Evolutionary conservation across 1,140 invertebrate genomes (phyloP).

Genomic region (Mercenaria mercenaria): DNA sequence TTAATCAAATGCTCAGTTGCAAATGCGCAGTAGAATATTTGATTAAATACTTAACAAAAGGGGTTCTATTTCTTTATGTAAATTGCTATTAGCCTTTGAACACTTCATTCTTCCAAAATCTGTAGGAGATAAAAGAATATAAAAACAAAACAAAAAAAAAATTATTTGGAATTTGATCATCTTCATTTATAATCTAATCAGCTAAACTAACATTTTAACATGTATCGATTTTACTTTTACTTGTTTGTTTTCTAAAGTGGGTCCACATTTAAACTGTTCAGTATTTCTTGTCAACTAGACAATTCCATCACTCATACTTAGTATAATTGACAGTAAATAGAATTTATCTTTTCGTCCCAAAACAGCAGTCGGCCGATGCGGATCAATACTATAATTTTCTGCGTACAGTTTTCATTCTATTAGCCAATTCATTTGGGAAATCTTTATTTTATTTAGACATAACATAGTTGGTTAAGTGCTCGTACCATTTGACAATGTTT

Average conservation of each 20-base stretch:
- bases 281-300: background rate
- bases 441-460: slow-evolving; percentile 49
- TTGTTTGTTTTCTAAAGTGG: background rate
- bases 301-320: background rate
- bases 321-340: slow-evolving; percentile 20
- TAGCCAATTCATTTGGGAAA: slow-evolving; percentile 42
- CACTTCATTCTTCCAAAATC: too few relatives aligned
- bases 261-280: background rate
- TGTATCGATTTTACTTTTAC: background rate
- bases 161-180: background rate
- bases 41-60: too few relatives aligned
- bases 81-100: too few relatives aligned
- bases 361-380: background rate
- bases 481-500: slow-evolving; percentile 6
- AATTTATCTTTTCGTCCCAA: background rate
- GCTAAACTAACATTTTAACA: background rate
- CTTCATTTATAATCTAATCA: background rate
- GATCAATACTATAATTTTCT: slow-evolving; percentile 54
- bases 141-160: too few relatives aligned
- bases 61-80: too few relatives aligned
- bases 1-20: too few relatives aligned
- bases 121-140: too few relatives aligned
- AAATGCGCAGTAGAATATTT: too few relatives aligned
- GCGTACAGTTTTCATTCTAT: slow-evolving; percentile 38
- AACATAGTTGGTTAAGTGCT: slow-evolving; percentile 43